phyloP scores from a whole-genome alignment of 1,140 invertebrate species.

The Cepaea nemoralis region DNA sequence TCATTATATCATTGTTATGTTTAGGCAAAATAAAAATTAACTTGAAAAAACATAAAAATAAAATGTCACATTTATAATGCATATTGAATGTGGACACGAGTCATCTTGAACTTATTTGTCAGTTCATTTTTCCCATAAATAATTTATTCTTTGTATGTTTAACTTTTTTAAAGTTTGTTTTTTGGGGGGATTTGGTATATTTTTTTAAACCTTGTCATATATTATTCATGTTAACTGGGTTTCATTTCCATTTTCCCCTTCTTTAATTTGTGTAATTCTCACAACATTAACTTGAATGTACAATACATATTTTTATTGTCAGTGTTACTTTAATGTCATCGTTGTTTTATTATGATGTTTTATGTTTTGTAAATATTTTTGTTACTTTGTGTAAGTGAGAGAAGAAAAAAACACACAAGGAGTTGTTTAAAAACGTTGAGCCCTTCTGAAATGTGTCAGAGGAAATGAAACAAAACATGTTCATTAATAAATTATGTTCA shows the following conservation, averaged over 20 bases:
- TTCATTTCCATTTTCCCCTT: neutral
- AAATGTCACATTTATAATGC: neutral
- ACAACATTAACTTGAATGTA: slow-evolving; percentile 25
- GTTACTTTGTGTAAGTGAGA: slow-evolving; percentile 12
- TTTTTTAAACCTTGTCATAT: slow-evolving; percentile 6
- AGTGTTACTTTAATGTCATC: slow-evolving; percentile 2
- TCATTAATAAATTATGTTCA: slow-evolving; percentile 1
- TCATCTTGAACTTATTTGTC: neutral
- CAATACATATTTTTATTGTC: slow-evolving; percentile 32
- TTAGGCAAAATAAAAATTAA: neutral
- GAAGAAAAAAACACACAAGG: neutral
- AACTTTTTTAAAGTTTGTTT: slow-evolving; percentile 2
- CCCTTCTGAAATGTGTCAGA: slow-evolving; percentile 21
- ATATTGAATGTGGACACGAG: neutral
- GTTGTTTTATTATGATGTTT: slow-evolving; percentile 20
- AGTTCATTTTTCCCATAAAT: neutral
- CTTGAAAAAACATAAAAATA: neutral
- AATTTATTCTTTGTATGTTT: neutral
- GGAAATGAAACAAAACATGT: slow-evolving; percentile 5
- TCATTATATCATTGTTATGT: neutral
- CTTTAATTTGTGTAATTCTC: neutral
- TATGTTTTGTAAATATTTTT: slow-evolving; percentile 14
- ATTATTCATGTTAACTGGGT: slow-evolving; percentile 6
- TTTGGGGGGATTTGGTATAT: neutral
- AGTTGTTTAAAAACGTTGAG: slow-evolving; percentile 6